Evolutionary conservation across 2,113 vertebrate species (phyloP), one percentile per base, ranked within the genome.

Genomic region (Rhinopithecus roxellana): DNA sequence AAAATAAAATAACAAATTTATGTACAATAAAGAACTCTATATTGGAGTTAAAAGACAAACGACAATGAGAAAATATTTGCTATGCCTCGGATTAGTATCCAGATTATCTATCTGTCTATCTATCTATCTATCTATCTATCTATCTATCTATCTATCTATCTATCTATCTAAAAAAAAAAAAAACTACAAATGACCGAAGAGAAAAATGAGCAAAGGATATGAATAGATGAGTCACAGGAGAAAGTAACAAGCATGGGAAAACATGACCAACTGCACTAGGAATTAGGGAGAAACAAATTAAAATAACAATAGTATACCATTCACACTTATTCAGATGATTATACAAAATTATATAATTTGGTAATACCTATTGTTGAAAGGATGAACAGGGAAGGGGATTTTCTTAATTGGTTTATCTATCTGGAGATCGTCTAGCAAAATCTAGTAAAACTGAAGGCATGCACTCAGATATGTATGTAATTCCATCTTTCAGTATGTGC

Each of bases 181-280:
- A 75, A 27, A 85, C 55, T 83, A 84, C 67, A 88, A 61, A 50
- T 92, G 78, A 59, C 17, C 12, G 30, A 84, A 52, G 61, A 72
- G 32, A 67, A 91, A 84, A 74, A 69, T 89, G 12, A 94, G 23
- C 78, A 92, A 96, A 92, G 7, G 35, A n/a, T 57, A 69, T 85
- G 48, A 89, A 75, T 48, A 82, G 23, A 64, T 2, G 30, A 85
- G 32, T 82, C 59, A 93, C n/a, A 81, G 80, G 93, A 82, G 18
- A 83, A 85, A 52, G 11, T 79, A 89, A 67, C 17, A 75, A 88
- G 43, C 70, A 75, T 75, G n/a, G 83, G 64, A 85, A 95, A 96
- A 96, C 55, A 89, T 52, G 17, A 92, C 22, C 69, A 96, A 77
- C 20, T 90, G 57, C 35, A 52, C 13, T 86, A 77, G 48, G 50